Base-by-base conservation (phyloP, 2,797 vertebrate species). In the Sebastes melanostomus region DNA sequence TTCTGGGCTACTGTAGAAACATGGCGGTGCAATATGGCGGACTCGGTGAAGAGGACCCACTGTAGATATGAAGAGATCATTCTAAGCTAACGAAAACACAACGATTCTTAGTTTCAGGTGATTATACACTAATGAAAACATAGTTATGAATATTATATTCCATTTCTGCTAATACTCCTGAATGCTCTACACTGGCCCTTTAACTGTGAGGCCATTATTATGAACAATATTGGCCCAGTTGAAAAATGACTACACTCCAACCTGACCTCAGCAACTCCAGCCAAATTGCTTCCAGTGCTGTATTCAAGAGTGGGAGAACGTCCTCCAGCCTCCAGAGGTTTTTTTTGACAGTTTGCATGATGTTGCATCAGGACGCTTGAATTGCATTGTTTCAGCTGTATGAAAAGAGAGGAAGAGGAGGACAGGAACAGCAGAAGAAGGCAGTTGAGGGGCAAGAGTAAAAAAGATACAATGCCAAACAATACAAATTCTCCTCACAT, bases 351-450 rank as follows among this genome's bases (percentile, higher is more conserved):
- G 91, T 90, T 95, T 95, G 87, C 94, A 90, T 78, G 55, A 78
- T 84, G 86, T 95, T 94, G 93, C 93, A 89, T 94, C 92, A 95
- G 87, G 80, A 81, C 65, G 60, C 83, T 83, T 70, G 65, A 85
- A 91, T 85, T 52, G 52, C 86, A 88, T 86, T 89, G 88, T 88
- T 88, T 89, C 77, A 88, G 76, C 77, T 27, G 66, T 66, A 77
- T 81, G 80, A 87, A 86, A 79, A 72, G 81, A 77, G 75, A 65
- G 65, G 69, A 60, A 80, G 77, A 85, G 79, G 72, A 84, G 62
- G 69, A 58, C 50, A 72, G 77, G 52, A 70, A 80, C 5, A 25
- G 75, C 20, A 82, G 72, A 54, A 73, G 61, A 59, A 25, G 34
- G 74, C 9, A 20, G 11, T 56, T 7, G 66, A 70, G 65, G 22